Evolutionary conservation across 2,113 vertebrate genomes (phyloP).

Genomic region (Ornithorhynchus anatinus): DNA sequence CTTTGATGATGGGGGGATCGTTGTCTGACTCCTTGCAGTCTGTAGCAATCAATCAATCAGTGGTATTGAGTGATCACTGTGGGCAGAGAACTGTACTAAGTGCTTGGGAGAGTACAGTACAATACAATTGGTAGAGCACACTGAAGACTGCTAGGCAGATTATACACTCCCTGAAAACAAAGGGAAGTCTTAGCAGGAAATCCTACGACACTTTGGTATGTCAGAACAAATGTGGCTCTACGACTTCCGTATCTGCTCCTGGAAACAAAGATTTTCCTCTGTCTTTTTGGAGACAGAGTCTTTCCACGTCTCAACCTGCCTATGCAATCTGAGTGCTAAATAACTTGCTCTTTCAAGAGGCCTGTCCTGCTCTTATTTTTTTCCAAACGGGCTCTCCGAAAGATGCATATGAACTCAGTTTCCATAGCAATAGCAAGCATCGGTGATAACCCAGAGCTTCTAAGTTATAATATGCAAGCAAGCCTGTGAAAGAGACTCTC

Average conservation of each 20-base stretch:
- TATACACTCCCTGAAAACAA: conserved; percentile 1
- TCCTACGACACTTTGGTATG: conserved; percentile 13
- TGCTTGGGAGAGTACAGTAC: no score
- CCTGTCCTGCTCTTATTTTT: neutral
- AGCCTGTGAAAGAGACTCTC: conserved; percentile 60
- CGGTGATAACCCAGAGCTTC: conserved; percentile 60
- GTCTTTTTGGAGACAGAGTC: conserved; percentile 48
- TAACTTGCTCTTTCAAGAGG: conserved; percentile 52
- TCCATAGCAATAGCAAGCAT: conserved; percentile 70
- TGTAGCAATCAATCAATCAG: neutral
- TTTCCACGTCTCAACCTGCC: conserved; percentile 52
- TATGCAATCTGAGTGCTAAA: conserved; percentile 56
- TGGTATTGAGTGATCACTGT: no score
- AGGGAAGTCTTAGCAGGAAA: conserved; percentile 15
- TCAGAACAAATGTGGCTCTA: conserved; percentile 15
- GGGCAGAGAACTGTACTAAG: no score
- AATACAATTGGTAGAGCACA: no score
- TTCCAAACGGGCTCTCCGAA: conserved; percentile 41
- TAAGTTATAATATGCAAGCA: conserved; percentile 54
- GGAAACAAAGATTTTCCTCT: conserved; percentile 26
- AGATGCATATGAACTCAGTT: conserved; percentile 56
- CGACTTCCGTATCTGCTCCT: conserved; percentile 28
- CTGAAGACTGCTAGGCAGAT: conserved; percentile 1
- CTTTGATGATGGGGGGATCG: neutral
- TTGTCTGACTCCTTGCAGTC: neutral